phyloP scores from a whole-genome alignment of 2,113 vertebrate species.

The Choloepus hoffmanni region DNA sequence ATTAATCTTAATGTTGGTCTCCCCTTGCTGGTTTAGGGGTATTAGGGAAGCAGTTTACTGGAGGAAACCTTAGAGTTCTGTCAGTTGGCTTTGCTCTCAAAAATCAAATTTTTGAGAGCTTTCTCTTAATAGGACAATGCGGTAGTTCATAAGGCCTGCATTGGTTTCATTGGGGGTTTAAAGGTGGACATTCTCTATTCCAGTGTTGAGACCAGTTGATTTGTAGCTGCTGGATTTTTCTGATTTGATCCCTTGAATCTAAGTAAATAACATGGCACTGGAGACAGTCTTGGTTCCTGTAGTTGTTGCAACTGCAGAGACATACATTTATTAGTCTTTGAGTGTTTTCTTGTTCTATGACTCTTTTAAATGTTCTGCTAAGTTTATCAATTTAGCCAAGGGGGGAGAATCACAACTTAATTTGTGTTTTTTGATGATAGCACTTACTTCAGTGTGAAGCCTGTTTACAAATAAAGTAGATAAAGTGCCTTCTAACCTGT shows the following conservation, averaged over 20 bases:
- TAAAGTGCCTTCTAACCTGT: no score
- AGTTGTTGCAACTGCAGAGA: no score
- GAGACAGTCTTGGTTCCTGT: not conserved
- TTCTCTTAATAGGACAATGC: not conserved
- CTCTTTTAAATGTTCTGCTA: not conserved
- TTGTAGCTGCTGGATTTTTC: not conserved
- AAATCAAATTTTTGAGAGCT: not conserved
- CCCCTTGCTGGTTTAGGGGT: not conserved
- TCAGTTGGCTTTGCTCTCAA: not conserved
- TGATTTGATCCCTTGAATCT: not conserved
- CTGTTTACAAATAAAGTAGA: no score
- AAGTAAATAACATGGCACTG: not conserved
- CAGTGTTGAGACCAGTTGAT: no score
- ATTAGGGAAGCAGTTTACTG: not conserved
- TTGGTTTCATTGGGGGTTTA: not conserved
- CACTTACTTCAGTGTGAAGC: no score
- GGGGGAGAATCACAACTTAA: no score
- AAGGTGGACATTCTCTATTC: no score
- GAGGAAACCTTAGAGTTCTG: no score
- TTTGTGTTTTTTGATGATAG: no score
- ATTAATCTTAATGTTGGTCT: not conserved
- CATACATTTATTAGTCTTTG: no score
- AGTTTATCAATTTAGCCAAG: not conserved
- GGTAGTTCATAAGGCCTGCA: no score
- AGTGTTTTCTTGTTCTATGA: not conserved